Evolutionary conservation across 2,113 vertebrate species (phyloP).

Genomic region (Sinocyclocheilus anshuiensis): DNA sequence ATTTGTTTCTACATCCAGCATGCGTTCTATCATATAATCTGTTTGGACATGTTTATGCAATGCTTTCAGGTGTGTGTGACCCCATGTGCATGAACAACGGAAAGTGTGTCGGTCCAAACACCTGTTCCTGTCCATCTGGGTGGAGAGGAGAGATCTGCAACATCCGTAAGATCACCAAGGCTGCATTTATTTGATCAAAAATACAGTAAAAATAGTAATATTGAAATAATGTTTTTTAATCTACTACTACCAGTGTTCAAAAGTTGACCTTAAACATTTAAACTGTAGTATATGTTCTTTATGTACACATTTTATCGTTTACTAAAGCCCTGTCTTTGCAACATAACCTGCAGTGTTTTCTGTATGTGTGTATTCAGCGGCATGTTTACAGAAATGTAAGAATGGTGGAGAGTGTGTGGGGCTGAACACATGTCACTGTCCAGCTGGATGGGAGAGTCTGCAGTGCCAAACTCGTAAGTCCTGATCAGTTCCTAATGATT

Average conservation of each 20-base stretch:
- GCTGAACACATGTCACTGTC: conserved; percentile 82
- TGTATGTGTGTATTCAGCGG: conserved; percentile 72
- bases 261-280: not conserved
- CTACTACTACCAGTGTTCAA: not conserved
- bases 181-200: not conserved
- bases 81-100: conserved; percentile 89
- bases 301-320: not conserved
- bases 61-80: conserved; percentile 85
- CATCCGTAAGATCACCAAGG: conserved; percentile 74
- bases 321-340: not conserved
- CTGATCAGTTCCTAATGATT: not conserved
- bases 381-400: conserved; percentile 88
- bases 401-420: conserved; percentile 87
- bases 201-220: not conserved
- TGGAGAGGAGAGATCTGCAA: conserved; percentile 85
- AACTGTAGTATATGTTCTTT: too few species aligned
- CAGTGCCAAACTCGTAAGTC: conserved; percentile 87
- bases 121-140: conserved; percentile 89
- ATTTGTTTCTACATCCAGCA: not conserved
- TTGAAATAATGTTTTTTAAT: not conserved
- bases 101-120: conserved; percentile 84
- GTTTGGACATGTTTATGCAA: not conserved
- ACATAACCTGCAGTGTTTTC: not conserved
- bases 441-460: conserved; percentile 81
- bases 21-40: not conserved